Base-by-base conservation (phyloP, 1,140 invertebrate genomes). In the Drosophila pandora region DNA sequence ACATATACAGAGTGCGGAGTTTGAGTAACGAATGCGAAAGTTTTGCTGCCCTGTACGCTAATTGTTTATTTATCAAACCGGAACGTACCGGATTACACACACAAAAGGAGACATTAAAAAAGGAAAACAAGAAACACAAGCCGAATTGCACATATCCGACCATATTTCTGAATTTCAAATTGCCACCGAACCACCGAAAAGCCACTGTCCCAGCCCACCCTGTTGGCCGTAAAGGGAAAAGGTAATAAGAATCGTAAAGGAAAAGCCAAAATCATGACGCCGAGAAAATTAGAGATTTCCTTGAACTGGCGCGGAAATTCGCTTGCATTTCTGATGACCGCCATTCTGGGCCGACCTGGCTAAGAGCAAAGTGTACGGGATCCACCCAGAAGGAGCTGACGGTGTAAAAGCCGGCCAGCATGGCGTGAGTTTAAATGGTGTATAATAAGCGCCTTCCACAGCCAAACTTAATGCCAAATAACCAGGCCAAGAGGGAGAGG, bases 51-150 rank as follows among this genome's bases (percentile, higher is more conserved):
- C 50, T 49, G 73, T 62, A 57, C 65, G 34, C 73, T 57, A 67
- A 74, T 84, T 87, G 64, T 81, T 84, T 81, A 84, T 84, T 84
- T 71, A 84, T 70, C 73, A 63, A 69, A 43, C 52, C 81, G 82
- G 72, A 84, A 77, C 58, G 39, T 45, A 61, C 71, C 67, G 71
- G 57, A 76, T 79, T 57, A 48, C 43, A 28, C 30, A 7, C 55
- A 67, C 59, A 67, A 48, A 54, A n/a, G 21, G 32, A 59, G 37
- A 60, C 52, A 76, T 69, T 56, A 54, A 50, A 54, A 61, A 61
- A 23, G 13, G 34, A 52, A 48, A 10, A 17, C 13, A 10, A 23
- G 21, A 28, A 65, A 58, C 25, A 43, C 43, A 52, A 13, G 23
- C 30, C 39, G 41, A 68, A 67, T 12, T 69, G 63, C 63, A 68